These are phyloP conservation scores for Tympanuchus pallidicinctus DNA, from an alignment of 2,113 vertebrate genomes.

Conservation along the genomic window DNA sequence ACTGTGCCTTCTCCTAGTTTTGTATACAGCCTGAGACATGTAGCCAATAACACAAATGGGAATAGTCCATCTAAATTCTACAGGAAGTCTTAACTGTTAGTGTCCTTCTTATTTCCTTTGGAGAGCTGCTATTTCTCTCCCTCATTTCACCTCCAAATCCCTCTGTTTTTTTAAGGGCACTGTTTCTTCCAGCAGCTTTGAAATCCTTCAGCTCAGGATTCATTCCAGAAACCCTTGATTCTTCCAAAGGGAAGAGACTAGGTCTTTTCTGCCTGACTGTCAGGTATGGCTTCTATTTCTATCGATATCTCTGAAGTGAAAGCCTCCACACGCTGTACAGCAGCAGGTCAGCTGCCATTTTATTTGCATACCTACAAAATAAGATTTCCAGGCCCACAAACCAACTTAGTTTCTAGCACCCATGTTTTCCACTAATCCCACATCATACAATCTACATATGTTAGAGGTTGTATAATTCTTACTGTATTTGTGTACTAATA, in stretches of 20 bases:
- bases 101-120: background rate
- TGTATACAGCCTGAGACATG: background rate
- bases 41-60: background rate
- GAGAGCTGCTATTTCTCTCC: background rate
- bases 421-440: background rate
- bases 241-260: background rate
- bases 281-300: background rate
- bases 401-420: background rate
- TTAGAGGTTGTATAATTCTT: background rate
- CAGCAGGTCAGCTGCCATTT: background rate
- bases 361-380: background rate
- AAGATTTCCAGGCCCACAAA: background rate
- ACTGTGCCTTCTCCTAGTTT: background rate
- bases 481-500: background rate
- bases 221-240: background rate
- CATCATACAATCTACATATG: background rate
- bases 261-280: background rate
- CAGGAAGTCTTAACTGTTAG: background rate
- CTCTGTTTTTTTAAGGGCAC: background rate
- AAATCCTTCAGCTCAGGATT: background rate
- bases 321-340: background rate
- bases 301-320: background rate
- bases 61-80: background rate
- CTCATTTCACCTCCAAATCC: background rate
- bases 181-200: background rate